Percentiles rank a stretch among this genome's conserved stretches.
Evolutionary conservation across 2,888 invertebrate species (phyloP).

Genomic region (Watsonalla cultraria): DNA sequence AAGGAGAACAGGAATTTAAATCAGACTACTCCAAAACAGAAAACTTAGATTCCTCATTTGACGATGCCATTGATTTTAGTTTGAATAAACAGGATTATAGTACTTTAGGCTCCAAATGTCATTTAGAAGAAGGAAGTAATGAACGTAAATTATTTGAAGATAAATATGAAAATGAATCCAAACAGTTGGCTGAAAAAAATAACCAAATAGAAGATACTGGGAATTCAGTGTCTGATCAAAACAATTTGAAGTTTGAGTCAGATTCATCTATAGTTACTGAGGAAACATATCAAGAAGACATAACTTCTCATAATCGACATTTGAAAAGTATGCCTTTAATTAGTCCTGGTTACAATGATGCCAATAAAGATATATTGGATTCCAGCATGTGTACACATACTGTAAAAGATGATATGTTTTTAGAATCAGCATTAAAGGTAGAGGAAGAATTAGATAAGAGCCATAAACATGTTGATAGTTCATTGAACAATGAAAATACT

Average conservation of each 20-base stretch:
- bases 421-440: neutral
- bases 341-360: neutral
- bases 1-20: constrained; percentile 5
- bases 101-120: constrained; percentile 3
- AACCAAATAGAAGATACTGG: neutral
- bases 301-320: neutral
- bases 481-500: neutral
- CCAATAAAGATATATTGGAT: neutral
- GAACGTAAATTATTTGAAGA: neutral
- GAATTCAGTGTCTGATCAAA: neutral
- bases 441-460: neutral
- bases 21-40: constrained; percentile 7
- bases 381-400: neutral
- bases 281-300: neutral
- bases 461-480: neutral
- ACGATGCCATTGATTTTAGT: constrained; percentile 58
- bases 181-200: neutral
- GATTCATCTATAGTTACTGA: neutral
- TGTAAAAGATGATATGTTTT: neutral
- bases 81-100: constrained; percentile 34
- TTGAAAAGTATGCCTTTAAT: neutral
- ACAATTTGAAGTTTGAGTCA: neutral
- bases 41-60: constrained; percentile 11
- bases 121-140: constrained; percentile 3
- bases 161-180: neutral